Percentiles rank a stretch among this genome's conserved stretches.
phyloP scores from a whole-genome alignment of 2,888 invertebrate species.

The Nomada hirtipes region DNA sequence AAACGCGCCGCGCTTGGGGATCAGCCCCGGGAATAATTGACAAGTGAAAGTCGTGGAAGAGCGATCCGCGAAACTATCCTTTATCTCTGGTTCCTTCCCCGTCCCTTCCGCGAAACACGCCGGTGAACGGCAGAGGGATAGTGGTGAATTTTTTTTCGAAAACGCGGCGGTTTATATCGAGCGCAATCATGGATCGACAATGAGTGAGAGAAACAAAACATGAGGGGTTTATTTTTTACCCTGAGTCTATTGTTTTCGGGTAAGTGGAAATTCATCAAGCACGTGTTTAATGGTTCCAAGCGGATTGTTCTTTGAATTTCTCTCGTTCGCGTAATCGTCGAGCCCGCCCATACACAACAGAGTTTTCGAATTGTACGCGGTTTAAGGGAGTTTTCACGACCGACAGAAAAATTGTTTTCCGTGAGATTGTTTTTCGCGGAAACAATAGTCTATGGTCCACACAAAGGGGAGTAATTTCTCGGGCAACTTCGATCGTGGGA shows the following conservation, averaged over 20 bases:
- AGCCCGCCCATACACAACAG: background rate
- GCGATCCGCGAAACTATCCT: slow-evolving; percentile 6
- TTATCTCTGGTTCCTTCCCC: background rate
- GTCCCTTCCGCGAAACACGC: too few species aligned
- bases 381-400: background rate
- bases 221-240: slow-evolving; percentile 81
- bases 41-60: slow-evolving; percentile 46
- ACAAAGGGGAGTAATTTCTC: background rate
- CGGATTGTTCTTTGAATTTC: slow-evolving; percentile 33
- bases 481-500: background rate
- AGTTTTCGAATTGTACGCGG: background rate
- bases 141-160: slow-evolving; percentile 15
- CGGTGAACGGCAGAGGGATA: background rate
- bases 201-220: slow-evolving; percentile 76
- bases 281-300: slow-evolving; percentile 12
- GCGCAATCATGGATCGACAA: slow-evolving; percentile 62
- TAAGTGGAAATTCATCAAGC: slow-evolving; percentile 72
- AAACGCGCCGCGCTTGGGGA: slow-evolving; percentile 40
- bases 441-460: background rate
- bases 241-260: slow-evolving; percentile 81
- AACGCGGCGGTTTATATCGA: slow-evolving; percentile 41
- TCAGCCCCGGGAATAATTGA: slow-evolving; percentile 42
- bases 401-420: background rate
- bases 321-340: background rate
- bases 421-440: background rate